Evolutionary conservation across 2,888 invertebrate species (phyloP).

Genomic region (Mystacides longicornis): DNA sequence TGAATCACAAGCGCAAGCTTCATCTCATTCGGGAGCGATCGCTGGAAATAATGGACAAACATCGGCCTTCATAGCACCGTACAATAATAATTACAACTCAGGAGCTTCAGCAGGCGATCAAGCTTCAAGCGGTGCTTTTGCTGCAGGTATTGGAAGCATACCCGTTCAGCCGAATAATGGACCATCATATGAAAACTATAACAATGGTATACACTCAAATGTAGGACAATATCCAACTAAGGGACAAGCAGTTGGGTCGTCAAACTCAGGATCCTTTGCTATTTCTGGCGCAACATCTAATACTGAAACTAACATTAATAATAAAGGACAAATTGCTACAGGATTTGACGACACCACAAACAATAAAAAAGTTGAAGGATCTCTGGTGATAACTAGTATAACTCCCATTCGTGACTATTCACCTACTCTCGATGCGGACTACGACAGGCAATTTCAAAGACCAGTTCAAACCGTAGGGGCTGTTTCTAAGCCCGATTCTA

Average conservation of each 20-base stretch:
- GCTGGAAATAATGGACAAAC: neutral
- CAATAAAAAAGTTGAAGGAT: neutral
- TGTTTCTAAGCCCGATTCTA: neutral
- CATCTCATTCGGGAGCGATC: constrained; percentile 27
- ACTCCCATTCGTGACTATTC: neutral
- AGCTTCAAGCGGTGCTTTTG: constrained; percentile 11
- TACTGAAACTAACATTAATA: constrained; percentile 6
- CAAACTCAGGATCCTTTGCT: constrained; percentile 8
- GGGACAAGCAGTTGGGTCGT: neutral
- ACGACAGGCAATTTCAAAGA: neutral
- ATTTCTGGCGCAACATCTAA: constrained; percentile 7
- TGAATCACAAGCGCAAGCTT: constrained; percentile 27
- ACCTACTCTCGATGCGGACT: neutral
- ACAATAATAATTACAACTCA: neutral
- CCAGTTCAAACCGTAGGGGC: neutral
- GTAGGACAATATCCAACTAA: neutral
- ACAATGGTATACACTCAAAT: neutral
- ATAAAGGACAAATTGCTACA: neutral
- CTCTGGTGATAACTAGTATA: neutral
- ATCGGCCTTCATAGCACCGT: neutral
- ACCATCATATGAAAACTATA: neutral
- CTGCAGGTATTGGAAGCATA: constrained; percentile 7
- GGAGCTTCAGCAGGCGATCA: constrained; percentile 20
- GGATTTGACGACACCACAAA: neutral
- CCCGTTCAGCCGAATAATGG: neutral